A percentile compares a stretch with the other conserved stretches of the same genome.
Evolutionary conservation across 2,888 invertebrate genomes (phyloP).

Genomic region (Leistus spinibarbis): DNA sequence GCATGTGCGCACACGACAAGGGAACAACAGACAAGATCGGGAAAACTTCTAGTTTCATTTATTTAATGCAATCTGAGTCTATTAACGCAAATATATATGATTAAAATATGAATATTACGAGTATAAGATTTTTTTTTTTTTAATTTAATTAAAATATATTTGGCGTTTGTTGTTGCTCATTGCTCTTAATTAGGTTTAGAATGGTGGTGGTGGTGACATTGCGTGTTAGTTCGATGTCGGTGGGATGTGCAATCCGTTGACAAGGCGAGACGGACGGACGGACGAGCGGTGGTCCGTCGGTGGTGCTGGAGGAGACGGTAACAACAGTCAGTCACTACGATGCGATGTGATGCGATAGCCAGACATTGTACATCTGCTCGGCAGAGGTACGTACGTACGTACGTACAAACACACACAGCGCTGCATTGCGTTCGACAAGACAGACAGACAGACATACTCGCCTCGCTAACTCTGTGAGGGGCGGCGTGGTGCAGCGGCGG

Average conservation of each 20-base stretch:
- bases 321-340: too few species aligned
- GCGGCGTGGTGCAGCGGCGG: too few species aligned
- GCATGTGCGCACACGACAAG: background rate
- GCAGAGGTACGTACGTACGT: too few species aligned
- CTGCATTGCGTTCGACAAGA: background rate
- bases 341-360: too few species aligned
- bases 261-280: background rate
- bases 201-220: background rate
- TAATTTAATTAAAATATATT: too few species aligned
- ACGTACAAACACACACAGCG: background rate
- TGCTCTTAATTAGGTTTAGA: too few species aligned
- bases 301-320: constrained; percentile 1
- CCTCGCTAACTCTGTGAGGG: background rate
- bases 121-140: too few species aligned
- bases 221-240: background rate
- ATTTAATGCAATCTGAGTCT: too few species aligned
- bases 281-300: background rate
- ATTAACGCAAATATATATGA: too few species aligned
- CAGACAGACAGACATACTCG: constrained; percentile 1
- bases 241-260: background rate
- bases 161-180: too few species aligned
- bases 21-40: background rate
- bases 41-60: background rate
- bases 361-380: constrained; percentile 20
- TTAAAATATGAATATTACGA: too few species aligned